These are phyloP conservation scores for Apodemia mormo DNA, from an alignment of 2,888 invertebrate species.

Conservation along the genomic window DNA sequence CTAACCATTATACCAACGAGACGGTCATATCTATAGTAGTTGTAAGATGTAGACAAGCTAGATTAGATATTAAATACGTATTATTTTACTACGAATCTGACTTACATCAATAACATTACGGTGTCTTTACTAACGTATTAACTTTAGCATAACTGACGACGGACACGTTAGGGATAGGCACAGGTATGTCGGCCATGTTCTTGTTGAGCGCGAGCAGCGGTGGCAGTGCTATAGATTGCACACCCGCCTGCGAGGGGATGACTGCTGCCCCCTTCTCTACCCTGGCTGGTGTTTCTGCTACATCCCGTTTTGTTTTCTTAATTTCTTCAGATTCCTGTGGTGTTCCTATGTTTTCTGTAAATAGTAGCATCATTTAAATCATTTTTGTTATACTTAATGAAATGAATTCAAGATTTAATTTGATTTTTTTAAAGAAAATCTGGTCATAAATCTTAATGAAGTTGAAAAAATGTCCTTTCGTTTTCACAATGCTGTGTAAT, in stretches of 20 bases:
- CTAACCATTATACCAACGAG: no score
- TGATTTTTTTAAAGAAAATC: no score
- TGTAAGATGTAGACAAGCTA: no score
- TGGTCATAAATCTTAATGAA: no score
- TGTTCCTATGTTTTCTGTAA: conserved; percentile 17
- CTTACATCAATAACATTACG: no score
- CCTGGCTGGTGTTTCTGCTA: conserved; percentile 43
- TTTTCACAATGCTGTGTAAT: no score
- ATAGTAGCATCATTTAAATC: background rate
- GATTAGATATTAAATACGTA: no score
- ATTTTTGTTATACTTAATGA: no score
- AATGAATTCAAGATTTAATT: no score
- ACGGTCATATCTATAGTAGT: no score
- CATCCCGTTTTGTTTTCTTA: conserved; percentile 43
- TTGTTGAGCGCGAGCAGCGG: conserved; percentile 59
- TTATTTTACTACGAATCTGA: no score
- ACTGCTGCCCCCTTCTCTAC: conserved; percentile 54
- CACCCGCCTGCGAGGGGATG: conserved; percentile 54
- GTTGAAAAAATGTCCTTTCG: no score
- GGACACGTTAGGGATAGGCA: conserved; percentile 70
- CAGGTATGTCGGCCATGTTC: conserved; percentile 61
- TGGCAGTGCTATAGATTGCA: conserved; percentile 61
- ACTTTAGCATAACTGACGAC: conserved; percentile 66
- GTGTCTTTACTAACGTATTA: conserved; percentile 51
- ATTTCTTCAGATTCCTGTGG: conserved; percentile 1